Conservation (phyloP, 2,113 vertebrate genomes). For the Neomonachus schauinslandi region DNA sequence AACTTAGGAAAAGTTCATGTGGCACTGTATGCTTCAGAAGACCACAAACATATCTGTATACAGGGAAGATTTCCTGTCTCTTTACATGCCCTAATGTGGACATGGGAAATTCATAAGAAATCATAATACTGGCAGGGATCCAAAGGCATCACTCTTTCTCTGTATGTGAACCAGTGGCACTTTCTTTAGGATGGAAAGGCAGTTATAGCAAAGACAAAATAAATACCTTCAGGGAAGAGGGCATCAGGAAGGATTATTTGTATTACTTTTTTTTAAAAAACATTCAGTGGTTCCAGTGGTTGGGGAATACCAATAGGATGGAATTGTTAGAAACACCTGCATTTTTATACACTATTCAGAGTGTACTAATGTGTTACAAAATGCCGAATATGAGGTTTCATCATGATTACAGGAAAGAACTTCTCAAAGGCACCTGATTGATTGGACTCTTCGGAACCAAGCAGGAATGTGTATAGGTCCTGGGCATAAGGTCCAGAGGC, state of each 20-base stretch:
- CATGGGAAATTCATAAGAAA: conserved; percentile 14
- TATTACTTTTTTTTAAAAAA: conserved; percentile 12
- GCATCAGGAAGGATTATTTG: neutral
- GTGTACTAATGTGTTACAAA: conserved; percentile 44
- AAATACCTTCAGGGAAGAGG: neutral
- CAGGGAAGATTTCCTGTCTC: neutral
- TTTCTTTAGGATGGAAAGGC: neutral
- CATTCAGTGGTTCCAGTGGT: neutral
- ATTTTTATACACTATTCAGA: conserved; percentile 17
- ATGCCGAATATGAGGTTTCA: conserved; percentile 23
- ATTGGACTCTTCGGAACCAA: conserved; percentile 8
- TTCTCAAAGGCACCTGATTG: neutral
- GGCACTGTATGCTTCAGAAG: conserved; percentile 1
- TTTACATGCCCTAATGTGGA: neutral
- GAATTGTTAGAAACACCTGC: neutral
- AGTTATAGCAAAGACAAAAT: neutral
- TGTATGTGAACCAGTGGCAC: neutral
- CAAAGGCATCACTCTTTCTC: conserved; percentile 43
- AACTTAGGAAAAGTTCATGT: neutral
- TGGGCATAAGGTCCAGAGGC: neutral
- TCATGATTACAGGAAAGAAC: conserved; percentile 30
- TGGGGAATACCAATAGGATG: conserved; percentile 18
- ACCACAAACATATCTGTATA: neutral
- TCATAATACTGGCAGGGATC: neutral
- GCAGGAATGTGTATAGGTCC: neutral